Evolutionary conservation across 2,113 vertebrate genomes (phyloP), one percentile per base, ranked within the genome.

Genomic region (Plestiodon gilberti): DNA sequence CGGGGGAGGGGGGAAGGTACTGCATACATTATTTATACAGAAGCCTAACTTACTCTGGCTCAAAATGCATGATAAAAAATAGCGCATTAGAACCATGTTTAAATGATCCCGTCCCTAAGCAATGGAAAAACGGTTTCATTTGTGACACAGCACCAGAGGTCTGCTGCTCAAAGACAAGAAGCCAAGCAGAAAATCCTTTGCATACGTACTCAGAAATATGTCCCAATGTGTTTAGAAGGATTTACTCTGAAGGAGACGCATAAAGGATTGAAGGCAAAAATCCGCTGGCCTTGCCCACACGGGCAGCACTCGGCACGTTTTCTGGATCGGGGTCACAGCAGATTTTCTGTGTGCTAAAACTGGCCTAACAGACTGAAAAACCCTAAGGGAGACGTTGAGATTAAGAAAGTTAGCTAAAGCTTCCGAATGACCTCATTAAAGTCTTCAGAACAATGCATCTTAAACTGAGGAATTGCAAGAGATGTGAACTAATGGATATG

Each of bases 371-470:
- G 87, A 82, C 64, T 67, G 89, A 87, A 79, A 20, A 89, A 40
- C 87, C 74, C 85, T 70, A 87, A 87, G 76, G 62, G 9, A 85
- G 78, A 43, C 35, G 43, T 73, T 73, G 85, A 93, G 88, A 93
- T 91, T 80, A 93, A 91, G 90, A 88, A 89, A 64, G 23, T 38
- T 88, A 70, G 85, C 83, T 90, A 52, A 55, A 87, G 88, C 82
- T 94, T 92, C 2, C 6, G 89, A 79, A 84, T 89, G 84, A 90
- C 90, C 90, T 92, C 88, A 92, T 93, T 91, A 90, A 87, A 78
- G 81, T 86, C 76, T 92, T 92, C 74, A 83, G 55, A 73, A 86
- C 86, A 86, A 80, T 81, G 55, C 70, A 9, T 64, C 83, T 88
- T 89, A 92, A 87, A 64, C 43, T 76, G 83, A 88, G 85, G 65